phyloP scores from a whole-genome alignment of 1,140 invertebrate species.

The Drosophila oshimai region DNA sequence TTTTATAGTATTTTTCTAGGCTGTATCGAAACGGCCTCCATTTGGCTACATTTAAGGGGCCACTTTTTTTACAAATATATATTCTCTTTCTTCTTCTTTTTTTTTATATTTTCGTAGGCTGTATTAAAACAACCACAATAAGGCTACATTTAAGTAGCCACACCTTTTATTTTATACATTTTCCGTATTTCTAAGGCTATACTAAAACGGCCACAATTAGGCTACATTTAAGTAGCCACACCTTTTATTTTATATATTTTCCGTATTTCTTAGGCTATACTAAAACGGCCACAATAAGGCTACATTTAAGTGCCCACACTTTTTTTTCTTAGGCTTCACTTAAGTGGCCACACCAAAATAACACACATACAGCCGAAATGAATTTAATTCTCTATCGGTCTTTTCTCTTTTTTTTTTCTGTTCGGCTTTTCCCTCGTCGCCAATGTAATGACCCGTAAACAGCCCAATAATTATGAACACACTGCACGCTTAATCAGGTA shows the following conservation, averaged over 20 bases:
- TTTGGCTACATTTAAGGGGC: neutral
- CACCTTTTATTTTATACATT: neutral
- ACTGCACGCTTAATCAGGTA: neutral
- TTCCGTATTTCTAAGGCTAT: neutral
- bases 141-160: too few species aligned
- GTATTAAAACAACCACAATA: neutral
- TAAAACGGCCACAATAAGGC: neutral
- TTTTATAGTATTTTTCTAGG: neutral
- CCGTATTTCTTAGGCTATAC: neutral
- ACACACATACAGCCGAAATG: neutral
- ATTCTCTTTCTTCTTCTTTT: neutral
- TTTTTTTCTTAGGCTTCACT: neutral
- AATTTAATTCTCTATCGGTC: neutral
- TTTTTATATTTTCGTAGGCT: neutral
- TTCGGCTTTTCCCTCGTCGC: neutral
- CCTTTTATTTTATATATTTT: neutral
- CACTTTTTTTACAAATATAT: neutral
- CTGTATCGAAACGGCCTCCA: neutral
- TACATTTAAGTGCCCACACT: neutral
- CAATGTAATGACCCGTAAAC: neutral
- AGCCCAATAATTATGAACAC: neutral
- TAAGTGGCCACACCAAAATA: neutral
- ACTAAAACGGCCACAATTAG: neutral
- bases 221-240: neutral
- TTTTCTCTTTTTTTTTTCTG: neutral